Evolutionary conservation across 1,140 invertebrate species (phyloP).

Genomic region (Drosophila suzukii): DNA sequence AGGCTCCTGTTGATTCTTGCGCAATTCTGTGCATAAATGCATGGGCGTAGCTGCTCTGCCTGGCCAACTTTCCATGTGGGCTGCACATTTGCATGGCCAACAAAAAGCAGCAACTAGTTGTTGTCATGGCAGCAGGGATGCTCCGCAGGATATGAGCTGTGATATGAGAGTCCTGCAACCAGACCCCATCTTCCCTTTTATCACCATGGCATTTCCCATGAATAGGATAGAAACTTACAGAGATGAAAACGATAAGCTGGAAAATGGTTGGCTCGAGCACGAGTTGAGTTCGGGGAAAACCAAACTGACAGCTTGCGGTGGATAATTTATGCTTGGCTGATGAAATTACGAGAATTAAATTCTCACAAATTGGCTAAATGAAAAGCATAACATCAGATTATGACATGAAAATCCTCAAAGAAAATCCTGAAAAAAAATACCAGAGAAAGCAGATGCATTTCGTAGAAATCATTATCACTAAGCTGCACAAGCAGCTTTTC

Average conservation of each 20-base stretch:
- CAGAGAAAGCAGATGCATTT: background rate
- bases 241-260: slow-evolving; percentile 37
- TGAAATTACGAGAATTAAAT: slow-evolving; percentile 16
- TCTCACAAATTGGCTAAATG: slow-evolving; percentile 3
- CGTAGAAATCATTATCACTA: background rate
- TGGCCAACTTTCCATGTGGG: slow-evolving; percentile 56
- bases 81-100: slow-evolving; percentile 58
- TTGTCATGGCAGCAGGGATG: slow-evolving; percentile 43
- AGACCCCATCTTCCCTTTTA: background rate
- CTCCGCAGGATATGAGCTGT: slow-evolving; percentile 41
- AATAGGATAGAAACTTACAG: slow-evolving; percentile 26
- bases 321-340: slow-evolving; percentile 25
- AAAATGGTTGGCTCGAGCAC: slow-evolving; percentile 24
- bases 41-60: slow-evolving; percentile 28
- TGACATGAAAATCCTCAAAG: background rate
- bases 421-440: background rate
- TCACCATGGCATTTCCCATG: slow-evolving; percentile 14
- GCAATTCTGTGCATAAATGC: slow-evolving; percentile 75
- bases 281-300: slow-evolving; percentile 4
- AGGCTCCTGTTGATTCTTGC: slow-evolving; percentile 79
- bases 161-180: slow-evolving; percentile 14
- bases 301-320: slow-evolving; percentile 16
- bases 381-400: slow-evolving; percentile 14
- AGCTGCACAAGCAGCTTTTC: background rate
- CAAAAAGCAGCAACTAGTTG: slow-evolving; percentile 53